Evolutionary conservation across 2,888 invertebrate genomes (phyloP).

Genomic region (Lepidochitona cinerea): DNA sequence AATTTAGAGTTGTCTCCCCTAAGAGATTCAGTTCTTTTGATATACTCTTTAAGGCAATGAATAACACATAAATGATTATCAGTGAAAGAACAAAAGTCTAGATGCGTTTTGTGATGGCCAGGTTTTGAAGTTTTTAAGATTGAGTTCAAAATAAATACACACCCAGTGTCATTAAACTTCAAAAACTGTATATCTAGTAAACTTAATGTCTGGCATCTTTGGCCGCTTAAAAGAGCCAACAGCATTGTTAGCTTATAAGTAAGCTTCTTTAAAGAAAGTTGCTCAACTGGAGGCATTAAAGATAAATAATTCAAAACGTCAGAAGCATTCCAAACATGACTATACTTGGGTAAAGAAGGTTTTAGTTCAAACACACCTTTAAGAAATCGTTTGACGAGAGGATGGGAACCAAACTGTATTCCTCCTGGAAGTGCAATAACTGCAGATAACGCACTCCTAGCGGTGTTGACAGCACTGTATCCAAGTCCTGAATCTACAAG

Average conservation of each 20-base stretch:
- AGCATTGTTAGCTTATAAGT: conserved; percentile 3
- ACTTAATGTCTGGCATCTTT: neutral
- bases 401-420: neutral
- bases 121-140: neutral
- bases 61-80: conserved; percentile 1
- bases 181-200: neutral
- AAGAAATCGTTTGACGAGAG: neutral
- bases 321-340: neutral
- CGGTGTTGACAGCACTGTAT: conserved; percentile 28
- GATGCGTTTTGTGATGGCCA: neutral
- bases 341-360: conserved; percentile 8
- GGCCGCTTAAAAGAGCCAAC: conserved; percentile 5
- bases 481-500: conserved; percentile 16
- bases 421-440: neutral
- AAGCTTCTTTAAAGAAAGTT: neutral
- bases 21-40: neutral
- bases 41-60: neutral
- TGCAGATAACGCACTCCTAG: neutral
- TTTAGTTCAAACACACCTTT: neutral
- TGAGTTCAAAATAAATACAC: neutral
- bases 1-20: neutral
- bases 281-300: no score
- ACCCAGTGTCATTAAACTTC: neutral
- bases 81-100: neutral
- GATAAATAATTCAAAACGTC: neutral